Base-by-base conservation (phyloP, 2,113 vertebrate genomes). In the Neomonachus schauinslandi region DNA sequence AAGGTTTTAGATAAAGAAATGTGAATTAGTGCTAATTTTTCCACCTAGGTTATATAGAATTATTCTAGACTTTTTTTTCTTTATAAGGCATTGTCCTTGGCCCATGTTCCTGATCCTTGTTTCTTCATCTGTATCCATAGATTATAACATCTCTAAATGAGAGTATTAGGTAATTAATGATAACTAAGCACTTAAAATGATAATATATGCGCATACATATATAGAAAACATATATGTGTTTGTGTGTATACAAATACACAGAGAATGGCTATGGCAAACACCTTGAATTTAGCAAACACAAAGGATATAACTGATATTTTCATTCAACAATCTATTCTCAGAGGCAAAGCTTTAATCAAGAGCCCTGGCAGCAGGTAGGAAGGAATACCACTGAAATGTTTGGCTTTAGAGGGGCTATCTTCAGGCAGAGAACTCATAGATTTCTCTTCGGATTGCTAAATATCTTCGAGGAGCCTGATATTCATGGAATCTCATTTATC, bases 291-390 rank as follows among this genome's bases (percentile, higher is more conserved):
- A 91, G 53, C 65, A 93, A 94, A 71, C 14, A 88, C 22, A 36
- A 77, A 77, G 9, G 28, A 53, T 84, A 76, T 90, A 72, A 92
- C 85, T 91, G 42, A 93, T 61, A 84, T 36, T 90, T 93, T 61
- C 11, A 67, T 55, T 94, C 36, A 92, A 7, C 9, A 24, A 61
- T 91, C 28, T 92, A 33, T 63, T 98, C 53, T 97, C 69, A 95
- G 67, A 82, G n/a, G 61, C n/a, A 81, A 76, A 90, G 26, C 63
- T 81, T 96, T 81, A 96, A 90, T 57, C 12, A 87, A 94, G 59
- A 88, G 36, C 39, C 7, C 51, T 46, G 16, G 7, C 39, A 86
- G 71, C 46, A 77, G 28, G 18, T 61, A 95, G 86, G 69, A 76
- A 85, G 51, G 26, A 22, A 1, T 39, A 42, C 19, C 19, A 71